Evolutionary conservation across 2,888 invertebrate species (phyloP).

Genomic region (Loripinus fragilis): DNA sequence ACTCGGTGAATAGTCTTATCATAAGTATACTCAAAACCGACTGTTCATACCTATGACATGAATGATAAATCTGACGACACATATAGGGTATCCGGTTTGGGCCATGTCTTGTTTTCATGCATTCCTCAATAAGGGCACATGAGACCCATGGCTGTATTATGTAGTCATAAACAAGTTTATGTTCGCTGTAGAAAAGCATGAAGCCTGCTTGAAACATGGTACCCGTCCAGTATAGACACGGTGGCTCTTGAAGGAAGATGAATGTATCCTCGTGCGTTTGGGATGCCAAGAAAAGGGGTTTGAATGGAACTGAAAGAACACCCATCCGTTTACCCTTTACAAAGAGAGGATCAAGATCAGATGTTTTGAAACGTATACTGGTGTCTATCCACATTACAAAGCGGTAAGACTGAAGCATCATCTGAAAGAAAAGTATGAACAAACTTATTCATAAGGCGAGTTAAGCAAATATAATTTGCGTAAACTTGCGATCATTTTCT

Average conservation of each 20-base stretch:
- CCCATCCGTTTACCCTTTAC: neutral
- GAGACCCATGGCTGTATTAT: neutral
- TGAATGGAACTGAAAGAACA: neutral
- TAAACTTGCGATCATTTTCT: no score
- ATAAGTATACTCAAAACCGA: no score
- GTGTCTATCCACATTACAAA: slow-evolving; percentile 5
- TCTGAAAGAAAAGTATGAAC: slow-evolving; percentile 3
- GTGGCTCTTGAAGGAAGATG: neutral
- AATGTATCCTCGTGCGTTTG: slow-evolving; percentile 7
- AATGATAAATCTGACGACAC: neutral
- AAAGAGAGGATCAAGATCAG: neutral
- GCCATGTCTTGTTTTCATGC: neutral
- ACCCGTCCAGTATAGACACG: neutral
- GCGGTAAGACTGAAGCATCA: neutral
- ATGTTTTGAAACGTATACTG: no score
- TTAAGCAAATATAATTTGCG: no score
- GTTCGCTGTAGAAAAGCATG: neutral
- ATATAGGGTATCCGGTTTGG: neutral
- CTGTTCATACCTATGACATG: neutral
- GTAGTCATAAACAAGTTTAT: neutral
- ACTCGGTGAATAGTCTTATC: neutral
- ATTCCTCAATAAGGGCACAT: slow-evolving; percentile 1
- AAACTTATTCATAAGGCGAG: no score
- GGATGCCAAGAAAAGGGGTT: neutral
- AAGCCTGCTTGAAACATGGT: neutral